Conservation (phyloP, 2,113 vertebrate genomes). For the Spea multiplicata region DNA sequence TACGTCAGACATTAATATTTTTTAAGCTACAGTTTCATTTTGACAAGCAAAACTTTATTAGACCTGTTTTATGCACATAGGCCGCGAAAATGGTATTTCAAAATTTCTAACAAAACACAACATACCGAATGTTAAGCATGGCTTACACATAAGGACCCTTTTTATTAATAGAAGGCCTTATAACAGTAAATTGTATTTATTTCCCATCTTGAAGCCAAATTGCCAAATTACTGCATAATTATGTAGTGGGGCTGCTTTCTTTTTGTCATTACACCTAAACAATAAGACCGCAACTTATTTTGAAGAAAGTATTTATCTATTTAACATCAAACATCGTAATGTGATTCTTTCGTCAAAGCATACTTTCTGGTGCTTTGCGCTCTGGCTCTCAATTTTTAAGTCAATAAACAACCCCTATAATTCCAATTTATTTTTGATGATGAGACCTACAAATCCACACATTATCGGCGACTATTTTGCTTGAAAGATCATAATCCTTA, state of each 20-base stretch:
- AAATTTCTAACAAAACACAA: constrained; percentile 1
- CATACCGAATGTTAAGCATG: constrained; percentile 17
- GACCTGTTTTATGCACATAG: background rate
- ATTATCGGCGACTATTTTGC: constrained; percentile 1
- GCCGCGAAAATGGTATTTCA: constrained; percentile 7
- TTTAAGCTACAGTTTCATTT: too few relatives aligned
- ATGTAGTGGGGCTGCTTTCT: background rate
- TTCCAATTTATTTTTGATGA: constrained; percentile 1
- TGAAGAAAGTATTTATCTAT: too few relatives aligned
- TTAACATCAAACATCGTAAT: too few relatives aligned
- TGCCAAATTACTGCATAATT: background rate
- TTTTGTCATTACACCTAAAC: too few relatives aligned
- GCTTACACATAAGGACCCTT: background rate
- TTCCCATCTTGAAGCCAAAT: background rate
- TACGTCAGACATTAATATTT: background rate
- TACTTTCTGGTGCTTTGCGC: too few relatives aligned
- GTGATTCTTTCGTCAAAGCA: too few relatives aligned
- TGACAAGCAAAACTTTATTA: too few relatives aligned
- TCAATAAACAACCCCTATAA: background rate
- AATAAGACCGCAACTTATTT: too few relatives aligned
- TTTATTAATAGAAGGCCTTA: constrained; percentile 1
- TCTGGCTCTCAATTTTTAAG: too few relatives aligned
- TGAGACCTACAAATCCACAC: background rate
- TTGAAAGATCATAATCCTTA: constrained; percentile 27
- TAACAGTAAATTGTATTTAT: background rate